A percentile compares a stretch with the other conserved stretches of the same genome.
Evolutionary conservation across 1,140 invertebrate species (phyloP).

Genomic region (Drosophila lacertosa): DNA sequence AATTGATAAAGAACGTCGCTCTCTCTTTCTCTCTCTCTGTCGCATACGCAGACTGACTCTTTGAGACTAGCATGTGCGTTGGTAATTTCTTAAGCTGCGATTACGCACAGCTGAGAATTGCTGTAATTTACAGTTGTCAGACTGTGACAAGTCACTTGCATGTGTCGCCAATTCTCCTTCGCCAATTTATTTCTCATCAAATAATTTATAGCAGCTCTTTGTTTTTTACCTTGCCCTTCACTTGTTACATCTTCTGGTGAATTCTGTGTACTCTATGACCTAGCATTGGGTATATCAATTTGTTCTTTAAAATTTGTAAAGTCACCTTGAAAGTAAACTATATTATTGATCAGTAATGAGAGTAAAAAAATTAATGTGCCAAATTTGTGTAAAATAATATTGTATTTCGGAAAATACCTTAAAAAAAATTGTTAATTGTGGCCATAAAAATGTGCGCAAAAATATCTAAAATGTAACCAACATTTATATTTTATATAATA

Average conservation of each 20-base stretch:
- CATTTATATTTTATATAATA: too few species aligned
- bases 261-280: background rate
- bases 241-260: background rate
- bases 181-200: background rate
- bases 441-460: too few species aligned
- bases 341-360: too few species aligned
- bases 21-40: slow-evolving; percentile 17
- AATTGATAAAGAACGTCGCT: slow-evolving; percentile 22
- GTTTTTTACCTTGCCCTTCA: background rate
- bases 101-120: slow-evolving; percentile 12
- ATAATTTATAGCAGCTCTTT: background rate
- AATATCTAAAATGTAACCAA: too few species aligned
- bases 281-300: too few species aligned
- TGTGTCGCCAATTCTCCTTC: background rate
- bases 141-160: background rate
- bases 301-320: too few species aligned
- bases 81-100: slow-evolving; percentile 22
- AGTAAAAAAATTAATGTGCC: too few species aligned
- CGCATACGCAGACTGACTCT: background rate
- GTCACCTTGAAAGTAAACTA: too few species aligned
- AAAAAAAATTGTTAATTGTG: too few species aligned
- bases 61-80: background rate
- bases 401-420: too few species aligned
- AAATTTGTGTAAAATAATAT: too few species aligned
- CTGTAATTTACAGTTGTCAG: slow-evolving; percentile 10